Evolutionary conservation across 2,888 invertebrate species (phyloP).

Genomic region (Drosophila emarginata): DNA sequence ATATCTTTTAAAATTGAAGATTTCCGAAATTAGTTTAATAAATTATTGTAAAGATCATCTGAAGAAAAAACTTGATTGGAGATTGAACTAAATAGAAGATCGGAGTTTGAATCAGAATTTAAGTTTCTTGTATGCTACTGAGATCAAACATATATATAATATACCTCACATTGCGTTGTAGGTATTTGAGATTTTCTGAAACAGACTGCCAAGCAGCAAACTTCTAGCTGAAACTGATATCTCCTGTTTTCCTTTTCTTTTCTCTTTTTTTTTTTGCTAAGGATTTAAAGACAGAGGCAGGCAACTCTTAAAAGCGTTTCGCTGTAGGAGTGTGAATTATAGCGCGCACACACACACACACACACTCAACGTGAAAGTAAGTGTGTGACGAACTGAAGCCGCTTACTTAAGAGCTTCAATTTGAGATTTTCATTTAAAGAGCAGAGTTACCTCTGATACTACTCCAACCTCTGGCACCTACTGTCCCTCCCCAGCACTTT

Average conservation of each 20-base stretch:
- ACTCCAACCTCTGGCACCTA: not conserved
- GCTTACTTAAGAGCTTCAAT: slow-evolving; percentile 48
- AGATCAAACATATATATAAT: not conserved
- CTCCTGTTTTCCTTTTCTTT: not conserved
- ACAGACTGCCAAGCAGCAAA: not conserved
- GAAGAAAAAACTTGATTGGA: too few species aligned
- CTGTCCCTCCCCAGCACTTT: not conserved
- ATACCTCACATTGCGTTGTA: not conserved
- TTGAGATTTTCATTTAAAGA: slow-evolving; percentile 57
- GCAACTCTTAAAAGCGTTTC: slow-evolving; percentile 67
- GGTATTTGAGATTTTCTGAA: not conserved
- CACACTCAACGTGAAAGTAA: slow-evolving; percentile 7
- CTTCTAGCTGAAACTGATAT: not conserved
- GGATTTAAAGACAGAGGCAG: slow-evolving; percentile 14
- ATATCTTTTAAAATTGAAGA: too few species aligned
- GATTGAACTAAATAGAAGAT: too few species aligned
- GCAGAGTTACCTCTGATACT: slow-evolving; percentile 11
- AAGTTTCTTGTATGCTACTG: too few species aligned
- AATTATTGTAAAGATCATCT: too few species aligned
- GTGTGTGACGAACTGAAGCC: slow-evolving; percentile 31
- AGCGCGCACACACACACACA: slow-evolving; percentile 50
- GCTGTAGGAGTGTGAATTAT: slow-evolving; percentile 72
- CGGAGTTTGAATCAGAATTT: too few species aligned
- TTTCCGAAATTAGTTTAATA: too few species aligned
- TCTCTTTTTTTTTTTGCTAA: not conserved